Percentiles rank a stretch among this genome's conserved stretches.
Conservation (phyloP, 2,113 vertebrate species). For the Sebastes schlegelii region DNA sequence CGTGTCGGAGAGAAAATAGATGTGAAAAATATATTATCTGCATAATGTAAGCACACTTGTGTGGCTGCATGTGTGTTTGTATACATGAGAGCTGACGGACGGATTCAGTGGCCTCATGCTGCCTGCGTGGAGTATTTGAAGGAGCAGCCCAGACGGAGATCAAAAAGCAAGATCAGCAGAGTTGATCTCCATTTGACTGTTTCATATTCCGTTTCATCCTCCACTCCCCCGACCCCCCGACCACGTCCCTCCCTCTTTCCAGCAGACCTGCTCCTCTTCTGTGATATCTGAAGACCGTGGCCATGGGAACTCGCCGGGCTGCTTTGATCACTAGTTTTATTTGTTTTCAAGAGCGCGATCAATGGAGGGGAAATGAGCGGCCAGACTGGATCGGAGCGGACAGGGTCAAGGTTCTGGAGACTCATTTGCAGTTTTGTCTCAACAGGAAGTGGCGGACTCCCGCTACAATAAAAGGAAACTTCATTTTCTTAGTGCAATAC, state of each 20-base stretch:
- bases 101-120: not conserved
- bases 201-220: slow-evolving; percentile 78
- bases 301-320: slow-evolving; percentile 46
- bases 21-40: slow-evolving; percentile 6
- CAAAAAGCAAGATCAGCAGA: slow-evolving; percentile 74
- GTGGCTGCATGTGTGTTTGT: not conserved
- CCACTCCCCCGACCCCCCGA: slow-evolving; percentile 1
- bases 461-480: slow-evolving; percentile 19
- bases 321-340: slow-evolving; percentile 72
- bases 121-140: slow-evolving; percentile 39
- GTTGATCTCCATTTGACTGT: slow-evolving; percentile 70
- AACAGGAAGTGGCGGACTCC: not conserved
- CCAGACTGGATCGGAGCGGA: slow-evolving; percentile 7
- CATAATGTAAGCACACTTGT: not conserved
- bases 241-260: slow-evolving; percentile 28
- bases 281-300: slow-evolving; percentile 58
- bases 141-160: slow-evolving; percentile 51
- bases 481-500: not conserved
- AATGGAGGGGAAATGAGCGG: slow-evolving; percentile 3
- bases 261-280: slow-evolving; percentile 48
- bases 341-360: slow-evolving; percentile 41
- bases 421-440: slow-evolving; percentile 35
- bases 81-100: slow-evolving; percentile 8
- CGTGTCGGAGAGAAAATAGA: slow-evolving; percentile 13
- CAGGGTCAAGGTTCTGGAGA: not conserved